These are phyloP conservation scores for Propithecus coquereli DNA, from an alignment of 2,113 vertebrate species.

Conservation along the genomic window DNA sequence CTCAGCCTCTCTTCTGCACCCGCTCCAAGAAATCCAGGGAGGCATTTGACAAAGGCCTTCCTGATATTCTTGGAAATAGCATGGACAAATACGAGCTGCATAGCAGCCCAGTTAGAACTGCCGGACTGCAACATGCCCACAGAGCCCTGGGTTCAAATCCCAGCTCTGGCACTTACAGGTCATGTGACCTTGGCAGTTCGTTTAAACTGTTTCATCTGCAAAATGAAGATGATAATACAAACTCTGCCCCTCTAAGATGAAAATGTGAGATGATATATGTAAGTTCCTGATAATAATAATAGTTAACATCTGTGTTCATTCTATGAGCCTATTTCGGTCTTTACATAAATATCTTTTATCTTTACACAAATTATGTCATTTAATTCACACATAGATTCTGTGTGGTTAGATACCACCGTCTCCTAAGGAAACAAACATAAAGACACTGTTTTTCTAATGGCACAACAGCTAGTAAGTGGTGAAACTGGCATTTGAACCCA, in stretches of 20 bases:
- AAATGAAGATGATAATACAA: not conserved
- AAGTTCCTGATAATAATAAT: not conserved
- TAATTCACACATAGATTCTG: not conserved
- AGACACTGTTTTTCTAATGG: not conserved
- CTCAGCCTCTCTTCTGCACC: not conserved
- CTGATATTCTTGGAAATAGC: not conserved
- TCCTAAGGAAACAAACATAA: not conserved
- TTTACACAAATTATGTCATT: not conserved
- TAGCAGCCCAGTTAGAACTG: not conserved
- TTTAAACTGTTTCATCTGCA: not conserved
- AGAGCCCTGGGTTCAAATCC: not conserved
- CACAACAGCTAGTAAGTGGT: not conserved
- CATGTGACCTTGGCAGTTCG: not conserved
- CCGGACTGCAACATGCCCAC: not conserved
- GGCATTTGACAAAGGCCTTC: not conserved
- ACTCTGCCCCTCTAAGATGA: not conserved
- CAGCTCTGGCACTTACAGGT: not conserved
- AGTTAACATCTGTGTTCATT: not conserved
- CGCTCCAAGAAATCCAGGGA: not conserved
- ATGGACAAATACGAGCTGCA: not conserved
- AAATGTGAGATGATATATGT: not conserved
- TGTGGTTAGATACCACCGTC: not conserved
- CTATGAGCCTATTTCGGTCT: not conserved
- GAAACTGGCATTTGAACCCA: not conserved
- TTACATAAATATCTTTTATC: not conserved